Base-by-base conservation (phyloP, 2,888 invertebrate species). In the Belgica antarctica region DNA sequence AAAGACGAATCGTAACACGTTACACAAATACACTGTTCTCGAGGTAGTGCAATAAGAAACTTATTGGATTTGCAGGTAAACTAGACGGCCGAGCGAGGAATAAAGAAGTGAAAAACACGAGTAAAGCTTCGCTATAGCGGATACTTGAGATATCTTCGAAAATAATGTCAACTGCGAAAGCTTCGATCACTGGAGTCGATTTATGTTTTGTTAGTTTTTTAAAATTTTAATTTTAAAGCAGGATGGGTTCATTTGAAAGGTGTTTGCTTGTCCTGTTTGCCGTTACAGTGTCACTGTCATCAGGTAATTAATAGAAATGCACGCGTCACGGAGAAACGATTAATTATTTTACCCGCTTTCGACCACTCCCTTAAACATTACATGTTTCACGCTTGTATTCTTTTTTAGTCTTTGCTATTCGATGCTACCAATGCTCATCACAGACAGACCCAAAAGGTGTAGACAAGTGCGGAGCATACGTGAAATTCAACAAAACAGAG, bases 371-470 rank as follows among this genome's bases (percentile, higher is more conserved):
- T 31, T 31, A n/a, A 15, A 41, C 4, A 10, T n/a, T 41, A 15
- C n/a, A n/a, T n/a, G n/a, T n/a, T n/a, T n/a, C n/a, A n/a, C n/a
- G n/a, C n/a, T n/a, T n/a, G n/a, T n/a, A n/a, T n/a, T n/a, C 24
- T 52, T 68, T 74, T 81, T 70, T 77, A 88, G 88, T 83, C 74
- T 80, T 83, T 73, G 87, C 89, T 72, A 89, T 96, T 73, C 86
- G 92, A 76, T 97, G 97, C 79, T 97, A 92, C 77, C 95, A 97
- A 78, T 97, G 97, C 80, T 90, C 94, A 73, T 93, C 94, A 10
- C 86, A 88, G 74, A 90, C 91, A 72, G 92, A 94, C 77, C 85
- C 85, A 1, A 86, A 89, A 75, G 86, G 86, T 5, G 88, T 90
- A 75, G 93, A 95, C 76, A 89, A 89, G 59, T 97, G 97, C 79